phyloP scores from a whole-genome alignment of 2,113 vertebrate species.

The Rhagologus leucostigma region DNA sequence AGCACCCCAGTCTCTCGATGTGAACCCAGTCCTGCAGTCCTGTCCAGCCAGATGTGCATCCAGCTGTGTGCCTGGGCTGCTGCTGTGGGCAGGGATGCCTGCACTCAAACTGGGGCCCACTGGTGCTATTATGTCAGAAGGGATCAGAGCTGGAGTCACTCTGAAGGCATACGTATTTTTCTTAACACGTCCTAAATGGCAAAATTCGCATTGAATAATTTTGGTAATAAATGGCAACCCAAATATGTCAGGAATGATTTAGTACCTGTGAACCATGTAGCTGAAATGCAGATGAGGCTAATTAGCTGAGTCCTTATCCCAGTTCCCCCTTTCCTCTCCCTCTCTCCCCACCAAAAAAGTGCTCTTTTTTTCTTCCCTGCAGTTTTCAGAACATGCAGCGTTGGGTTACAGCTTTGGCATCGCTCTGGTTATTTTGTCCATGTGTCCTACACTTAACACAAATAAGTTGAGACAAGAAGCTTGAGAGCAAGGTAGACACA shows the following conservation, averaged over 20 bases:
- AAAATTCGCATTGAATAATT: conserved; percentile 67
- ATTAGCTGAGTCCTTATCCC: conserved; percentile 69
- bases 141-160: conserved; percentile 46
- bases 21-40: not conserved
- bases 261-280: conserved; percentile 56
- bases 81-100: not conserved
- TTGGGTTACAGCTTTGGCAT: conserved; percentile 62
- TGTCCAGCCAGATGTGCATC: not conserved
- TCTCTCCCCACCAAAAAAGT: not conserved
- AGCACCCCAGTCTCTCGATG: not conserved
- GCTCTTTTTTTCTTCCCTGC: not conserved
- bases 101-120: not conserved
- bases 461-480: conserved; percentile 59
- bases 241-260: conserved; percentile 74
- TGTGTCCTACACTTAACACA: conserved; percentile 62
- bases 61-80: not conserved
- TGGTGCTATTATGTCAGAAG: conserved; percentile 33
- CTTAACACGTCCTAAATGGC: conserved; percentile 20
- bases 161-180: conserved; percentile 50
- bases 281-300: conserved; percentile 73
- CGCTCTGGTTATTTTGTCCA: conserved; percentile 57
- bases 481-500: conserved; percentile 25
- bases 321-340: not conserved
- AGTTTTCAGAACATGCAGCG: conserved; percentile 6
- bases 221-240: conserved; percentile 73